phyloP scores from a whole-genome alignment of 2,797 vertebrate species.

The Apodemus agrarius region DNA sequence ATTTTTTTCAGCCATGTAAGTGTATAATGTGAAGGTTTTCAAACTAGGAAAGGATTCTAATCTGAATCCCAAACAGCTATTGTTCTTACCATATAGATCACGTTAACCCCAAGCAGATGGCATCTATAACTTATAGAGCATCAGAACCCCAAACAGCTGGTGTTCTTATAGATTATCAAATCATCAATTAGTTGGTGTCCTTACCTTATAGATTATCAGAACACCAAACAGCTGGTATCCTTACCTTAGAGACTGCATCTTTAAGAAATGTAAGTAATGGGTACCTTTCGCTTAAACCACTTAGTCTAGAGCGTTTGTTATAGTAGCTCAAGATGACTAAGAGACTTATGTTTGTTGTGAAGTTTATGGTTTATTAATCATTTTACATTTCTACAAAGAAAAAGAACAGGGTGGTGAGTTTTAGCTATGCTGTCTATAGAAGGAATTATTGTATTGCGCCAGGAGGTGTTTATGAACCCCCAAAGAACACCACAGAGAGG shows the following conservation, averaged over 20 bases:
- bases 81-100: not conserved
- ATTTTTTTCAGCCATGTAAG: not conserved
- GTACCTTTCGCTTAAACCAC: not conserved
- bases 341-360: not conserved
- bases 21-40: not conserved
- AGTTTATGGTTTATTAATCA: not conserved
- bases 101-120: not conserved
- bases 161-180: not conserved
- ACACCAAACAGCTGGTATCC: not conserved
- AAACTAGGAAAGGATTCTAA: not conserved
- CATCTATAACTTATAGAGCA: not conserved
- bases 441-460: not conserved
- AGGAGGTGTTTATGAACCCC: not conserved
- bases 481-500: not conserved
- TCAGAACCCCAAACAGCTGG: not conserved
- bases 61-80: not conserved
- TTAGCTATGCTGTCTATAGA: not conserved
- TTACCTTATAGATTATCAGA: not conserved
- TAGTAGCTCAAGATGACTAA: not conserved
- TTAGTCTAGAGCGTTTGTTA: not conserved
- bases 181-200: not conserved
- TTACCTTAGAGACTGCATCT: not conserved
- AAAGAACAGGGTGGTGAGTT: not conserved
- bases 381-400: not conserved
- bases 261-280: not conserved